Percentiles rank a stretch among this genome's conserved stretches.
Conservation (phyloP, 2,113 vertebrate species). For the Brachionichthys hirsutus region DNA sequence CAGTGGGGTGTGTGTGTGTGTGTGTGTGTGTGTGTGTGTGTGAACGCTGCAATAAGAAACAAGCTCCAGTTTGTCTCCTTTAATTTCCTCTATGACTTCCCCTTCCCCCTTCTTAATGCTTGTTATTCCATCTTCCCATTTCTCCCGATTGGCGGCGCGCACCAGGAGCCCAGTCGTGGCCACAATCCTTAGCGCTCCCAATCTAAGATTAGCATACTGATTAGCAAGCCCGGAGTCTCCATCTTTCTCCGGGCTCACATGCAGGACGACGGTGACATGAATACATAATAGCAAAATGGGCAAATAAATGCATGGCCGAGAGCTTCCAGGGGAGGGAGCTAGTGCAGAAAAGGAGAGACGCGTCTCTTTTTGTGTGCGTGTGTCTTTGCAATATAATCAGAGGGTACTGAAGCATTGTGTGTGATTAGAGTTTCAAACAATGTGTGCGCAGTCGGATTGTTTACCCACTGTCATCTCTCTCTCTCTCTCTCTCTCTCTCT, state of each 20-base stretch:
- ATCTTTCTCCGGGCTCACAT: conserved; percentile 38
- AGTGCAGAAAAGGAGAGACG: conserved; percentile 70
- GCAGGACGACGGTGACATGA: conserved; percentile 46
- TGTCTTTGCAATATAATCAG: conserved; percentile 54
- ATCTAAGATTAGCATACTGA: conserved; percentile 72
- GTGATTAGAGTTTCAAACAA: conserved; percentile 49
- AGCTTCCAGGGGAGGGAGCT: conserved; percentile 91
- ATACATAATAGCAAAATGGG: conserved; percentile 48
- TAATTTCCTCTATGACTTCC: background rate
- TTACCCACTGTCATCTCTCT: conserved; percentile 33
- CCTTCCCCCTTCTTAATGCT: background rate
- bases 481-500: conserved; percentile 4
- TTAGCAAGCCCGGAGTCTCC: conserved; percentile 57
- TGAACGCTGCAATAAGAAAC: conserved; percentile 37
- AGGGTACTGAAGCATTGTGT: conserved; percentile 40
- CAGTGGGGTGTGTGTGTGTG: background rate
- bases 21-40: conserved; percentile 23
- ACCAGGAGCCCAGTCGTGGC: conserved; percentile 13
- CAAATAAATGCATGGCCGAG: conserved; percentile 71
- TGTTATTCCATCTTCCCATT: background rate
- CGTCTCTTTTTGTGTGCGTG: conserved; percentile 12
- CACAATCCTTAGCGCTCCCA: conserved; percentile 44
- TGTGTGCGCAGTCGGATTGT: conserved; percentile 24
- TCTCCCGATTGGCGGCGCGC: conserved; percentile 12
- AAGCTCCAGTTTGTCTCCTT: background rate